A percentile compares a stretch with the other conserved stretches of the same genome.
phyloP scores from a whole-genome alignment of 1,140 invertebrate genomes.

The Bombus waltoni region DNA sequence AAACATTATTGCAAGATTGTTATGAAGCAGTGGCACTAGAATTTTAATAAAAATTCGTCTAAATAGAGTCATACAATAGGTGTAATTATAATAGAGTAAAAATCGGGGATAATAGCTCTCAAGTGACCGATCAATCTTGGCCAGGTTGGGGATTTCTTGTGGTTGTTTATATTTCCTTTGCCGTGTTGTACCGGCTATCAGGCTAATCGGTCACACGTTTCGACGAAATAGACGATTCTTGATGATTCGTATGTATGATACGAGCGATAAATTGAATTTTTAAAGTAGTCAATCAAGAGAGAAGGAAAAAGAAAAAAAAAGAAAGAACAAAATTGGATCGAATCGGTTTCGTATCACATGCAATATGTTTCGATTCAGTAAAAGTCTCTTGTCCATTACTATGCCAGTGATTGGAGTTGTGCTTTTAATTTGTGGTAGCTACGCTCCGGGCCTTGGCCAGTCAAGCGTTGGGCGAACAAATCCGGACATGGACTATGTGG shows the following conservation, averaged over 20 bases:
- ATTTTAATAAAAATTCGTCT: neutral
- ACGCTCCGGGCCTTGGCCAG: constrained; percentile 81
- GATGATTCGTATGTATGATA: no score
- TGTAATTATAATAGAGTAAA: neutral
- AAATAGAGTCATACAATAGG: neutral
- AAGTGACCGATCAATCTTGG: constrained; percentile 43
- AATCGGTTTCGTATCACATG: neutral
- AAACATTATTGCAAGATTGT: neutral
- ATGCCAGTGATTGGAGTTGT: constrained; percentile 83
- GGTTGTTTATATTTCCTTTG: constrained; percentile 63
- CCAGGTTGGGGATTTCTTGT: constrained; percentile 51
- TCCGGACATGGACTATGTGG: constrained; percentile 80
- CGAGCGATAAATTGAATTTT: neutral
- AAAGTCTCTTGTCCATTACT: constrained; percentile 19
- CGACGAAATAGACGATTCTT: constrained; percentile 14
- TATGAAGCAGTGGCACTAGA: neutral
- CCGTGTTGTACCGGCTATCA: constrained; percentile 82
- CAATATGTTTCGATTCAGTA: constrained; percentile 23
- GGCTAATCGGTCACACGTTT: constrained; percentile 76
- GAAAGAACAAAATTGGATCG: neutral
- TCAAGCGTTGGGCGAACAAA: constrained; percentile 75
- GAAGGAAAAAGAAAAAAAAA: constrained; percentile 28
- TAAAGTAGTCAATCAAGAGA: neutral
- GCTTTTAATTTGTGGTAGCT: constrained; percentile 81
- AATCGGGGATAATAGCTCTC: neutral